Base-by-base conservation (phyloP, 2,888 invertebrate species). In the Microdon myrmicae region DNA sequence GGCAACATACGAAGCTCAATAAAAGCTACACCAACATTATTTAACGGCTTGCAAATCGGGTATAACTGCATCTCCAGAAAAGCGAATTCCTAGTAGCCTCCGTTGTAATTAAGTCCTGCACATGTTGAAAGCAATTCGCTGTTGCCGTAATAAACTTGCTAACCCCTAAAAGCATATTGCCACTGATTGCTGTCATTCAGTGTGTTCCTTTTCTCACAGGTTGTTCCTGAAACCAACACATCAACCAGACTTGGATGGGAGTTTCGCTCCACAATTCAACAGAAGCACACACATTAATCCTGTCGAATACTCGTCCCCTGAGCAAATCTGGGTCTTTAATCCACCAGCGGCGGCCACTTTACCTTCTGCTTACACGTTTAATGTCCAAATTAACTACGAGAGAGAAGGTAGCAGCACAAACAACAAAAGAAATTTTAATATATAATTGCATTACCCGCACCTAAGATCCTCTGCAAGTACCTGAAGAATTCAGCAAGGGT, bases 351-450 rank as follows among this genome's bases (percentile, higher is more conserved):
- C 31, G 20, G 48, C 48, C 25, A 10, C 44, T 44, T 45, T 31
- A 29, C 35, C 37, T 39, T 51, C 56, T 51, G 49, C 56, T 64
- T 64, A 64, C 37, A 51, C 45, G 45, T 64, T 64, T 64, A 64
- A 64, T 64, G 64, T 64, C 58, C 64, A 64, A 64, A 64, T 58
- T 64, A 64, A 64, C 45, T 64, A 37, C 47, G 53, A 47, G 38
- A n/a, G n/a, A n/a, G n/a, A n/a, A n/a, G n/a, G n/a, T n/a, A n/a
- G n/a, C n/a, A n/a, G n/a, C n/a, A n/a, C n/a, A n/a, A n/a, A n/a
- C n/a, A n/a, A n/a, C n/a, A 47, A 58, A 64, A 53, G 58, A 41
- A 64, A 64, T 64, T 64, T 64, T 25, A 53, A 58, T 64, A 47
- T 47, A 47, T 58, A 58, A 64, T 64, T 64, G 56, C 64, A 45